Conservation (phyloP, 2,888 invertebrate species). For the Aproaerema taeniolella region DNA sequence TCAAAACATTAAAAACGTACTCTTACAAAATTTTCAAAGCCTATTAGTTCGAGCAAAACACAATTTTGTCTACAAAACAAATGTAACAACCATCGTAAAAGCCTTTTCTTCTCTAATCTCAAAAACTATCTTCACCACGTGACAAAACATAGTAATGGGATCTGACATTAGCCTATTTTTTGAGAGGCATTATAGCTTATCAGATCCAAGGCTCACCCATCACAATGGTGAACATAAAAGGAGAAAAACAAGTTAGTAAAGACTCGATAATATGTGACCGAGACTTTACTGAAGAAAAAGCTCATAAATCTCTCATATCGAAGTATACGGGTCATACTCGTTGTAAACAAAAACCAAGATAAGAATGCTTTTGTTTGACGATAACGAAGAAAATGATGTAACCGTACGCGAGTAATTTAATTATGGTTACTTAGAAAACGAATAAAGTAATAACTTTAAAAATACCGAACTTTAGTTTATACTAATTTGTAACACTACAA, state of each 20-base stretch:
- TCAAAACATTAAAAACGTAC: no score
- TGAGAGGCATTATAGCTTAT: constrained; percentile 41
- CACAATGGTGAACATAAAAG: constrained; percentile 35
- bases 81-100: constrained; percentile 6
- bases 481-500: no score
- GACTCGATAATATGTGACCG: constrained; percentile 45
- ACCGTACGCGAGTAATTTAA: constrained; percentile 1
- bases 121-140: constrained; percentile 54
- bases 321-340: constrained; percentile 19
- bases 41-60: constrained; percentile 10
- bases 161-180: constrained; percentile 66
- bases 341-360: constrained; percentile 23
- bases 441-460: no score
- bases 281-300: constrained; percentile 39
- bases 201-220: constrained; percentile 40
- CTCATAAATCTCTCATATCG: constrained; percentile 55
- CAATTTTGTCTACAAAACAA: neutral
- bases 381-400: constrained; percentile 10
- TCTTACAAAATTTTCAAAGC: no score
- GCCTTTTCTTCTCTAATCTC: constrained; percentile 27
- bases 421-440: neutral
- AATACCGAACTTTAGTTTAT: no score
- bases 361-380: constrained; percentile 13
- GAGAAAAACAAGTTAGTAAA: constrained; percentile 14
- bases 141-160: constrained; percentile 62